Evolutionary conservation across 2,113 vertebrate species (phyloP).

Genomic region (Nycticorax nycticorax): DNA sequence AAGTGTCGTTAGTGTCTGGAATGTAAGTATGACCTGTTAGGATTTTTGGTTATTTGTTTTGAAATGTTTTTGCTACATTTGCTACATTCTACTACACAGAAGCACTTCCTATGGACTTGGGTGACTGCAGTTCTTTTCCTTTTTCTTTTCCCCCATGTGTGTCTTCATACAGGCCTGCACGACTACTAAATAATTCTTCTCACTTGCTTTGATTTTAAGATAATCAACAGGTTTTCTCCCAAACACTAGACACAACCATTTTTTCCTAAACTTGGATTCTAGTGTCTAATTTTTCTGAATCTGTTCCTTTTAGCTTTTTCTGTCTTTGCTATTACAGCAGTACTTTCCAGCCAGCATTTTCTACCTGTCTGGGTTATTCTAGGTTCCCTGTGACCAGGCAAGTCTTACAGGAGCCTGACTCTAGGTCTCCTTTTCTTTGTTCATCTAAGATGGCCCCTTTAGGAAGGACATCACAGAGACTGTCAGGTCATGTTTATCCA

Average conservation of each 20-base stretch:
- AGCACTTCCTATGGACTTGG: background rate
- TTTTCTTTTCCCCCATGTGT: background rate
- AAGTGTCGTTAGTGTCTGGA: slow-evolving; percentile 93
- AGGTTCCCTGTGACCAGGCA: background rate
- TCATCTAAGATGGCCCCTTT: background rate
- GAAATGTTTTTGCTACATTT: background rate
- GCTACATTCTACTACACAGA: background rate
- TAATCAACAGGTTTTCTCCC: background rate
- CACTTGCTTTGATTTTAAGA: background rate
- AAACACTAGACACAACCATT: background rate
- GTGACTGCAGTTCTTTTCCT: background rate
- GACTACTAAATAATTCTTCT: background rate
- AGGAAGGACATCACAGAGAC: background rate
- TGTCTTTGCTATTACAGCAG: background rate
- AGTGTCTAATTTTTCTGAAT: background rate
- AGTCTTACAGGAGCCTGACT: background rate
- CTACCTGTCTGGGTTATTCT: background rate
- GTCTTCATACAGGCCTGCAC: background rate
- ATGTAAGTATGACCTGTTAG: slow-evolving; percentile 83
- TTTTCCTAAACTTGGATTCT: background rate
- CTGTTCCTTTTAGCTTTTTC: background rate
- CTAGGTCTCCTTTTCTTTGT: background rate
- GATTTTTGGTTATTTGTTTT: background rate
- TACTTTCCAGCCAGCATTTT: background rate
- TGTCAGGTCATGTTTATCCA: background rate